Percentiles rank a stretch among this genome's conserved stretches.
Conservation (phyloP, 2,888 invertebrate genomes). For the Hirtodrosophila confusa region DNA sequence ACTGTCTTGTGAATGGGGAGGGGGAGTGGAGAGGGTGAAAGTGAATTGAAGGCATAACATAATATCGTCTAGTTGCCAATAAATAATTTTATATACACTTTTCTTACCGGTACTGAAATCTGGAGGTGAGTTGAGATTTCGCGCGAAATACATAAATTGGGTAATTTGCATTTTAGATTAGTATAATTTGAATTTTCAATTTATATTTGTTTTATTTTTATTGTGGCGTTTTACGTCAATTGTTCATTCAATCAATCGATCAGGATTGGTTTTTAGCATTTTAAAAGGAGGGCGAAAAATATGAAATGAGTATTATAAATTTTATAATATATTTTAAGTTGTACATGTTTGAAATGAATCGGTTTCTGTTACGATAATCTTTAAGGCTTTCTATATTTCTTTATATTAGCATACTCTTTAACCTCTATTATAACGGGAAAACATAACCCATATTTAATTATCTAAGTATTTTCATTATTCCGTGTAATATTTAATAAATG, state of each 20-base stretch:
- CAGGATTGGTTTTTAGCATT: slow-evolving; percentile 64
- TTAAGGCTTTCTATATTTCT: slow-evolving; percentile 6
- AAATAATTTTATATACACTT: slow-evolving; percentile 65
- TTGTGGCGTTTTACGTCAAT: slow-evolving; percentile 37
- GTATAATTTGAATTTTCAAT: slow-evolving; percentile 25
- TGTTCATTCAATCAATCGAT: slow-evolving; percentile 59
- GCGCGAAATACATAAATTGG: slow-evolving; percentile 31
- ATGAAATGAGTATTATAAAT: slow-evolving; percentile 68
- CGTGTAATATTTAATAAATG: too few species aligned
- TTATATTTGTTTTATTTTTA: slow-evolving; percentile 32
- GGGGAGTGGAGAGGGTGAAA: neutral
- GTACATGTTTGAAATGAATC: slow-evolving; percentile 27
- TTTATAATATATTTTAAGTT: slow-evolving; percentile 54
- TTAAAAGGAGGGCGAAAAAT: slow-evolving; percentile 68
- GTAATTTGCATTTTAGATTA: slow-evolving; percentile 28
- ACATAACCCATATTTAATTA: too few species aligned
- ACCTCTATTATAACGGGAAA: slow-evolving; percentile 6
- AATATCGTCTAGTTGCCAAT: slow-evolving; percentile 68
- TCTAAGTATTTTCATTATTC: too few species aligned
- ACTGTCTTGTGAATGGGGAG: slow-evolving; percentile 9
- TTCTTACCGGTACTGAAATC: slow-evolving; percentile 83
- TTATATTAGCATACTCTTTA: slow-evolving; percentile 32
- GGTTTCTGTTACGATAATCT: slow-evolving; percentile 10
- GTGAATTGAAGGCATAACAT: slow-evolving; percentile 40
- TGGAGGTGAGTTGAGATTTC: slow-evolving; percentile 68